Evolutionary conservation across 1,140 invertebrate species (phyloP), one percentile per base, ranked within the genome.

Genomic region (Drosophila ohnishii): DNA sequence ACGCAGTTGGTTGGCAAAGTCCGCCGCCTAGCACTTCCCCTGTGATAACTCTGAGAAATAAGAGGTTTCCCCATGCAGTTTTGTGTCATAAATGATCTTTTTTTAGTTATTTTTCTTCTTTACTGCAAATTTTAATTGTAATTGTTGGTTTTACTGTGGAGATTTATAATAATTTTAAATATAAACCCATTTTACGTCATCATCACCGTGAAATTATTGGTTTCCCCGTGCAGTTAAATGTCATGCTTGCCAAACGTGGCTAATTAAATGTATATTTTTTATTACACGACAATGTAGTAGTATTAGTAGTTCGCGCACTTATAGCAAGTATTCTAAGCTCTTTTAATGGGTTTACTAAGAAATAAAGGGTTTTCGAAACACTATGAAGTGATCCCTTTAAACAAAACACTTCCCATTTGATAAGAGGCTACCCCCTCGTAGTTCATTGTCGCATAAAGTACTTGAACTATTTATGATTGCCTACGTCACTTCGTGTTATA

Each of bases 41-140:
- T 16, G 16, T 25, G 61, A 63, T 63, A 61, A 22, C 37, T 35
- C 16, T 11, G 4, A 60, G 28, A 63, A 61, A 22, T 61, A 25
- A 42, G 61, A 61, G 56, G 37, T 42, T 63, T 42, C 56, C 61
- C 56, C 55, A 63, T 30, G 35, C 13, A 19, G 10, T n/a, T 51
- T 19, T 14, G 1, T 7, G 28, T 47, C 19, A 60, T 50, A 47
- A 37, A 35, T 35, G 51, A 19, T 19, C 13, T 10, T 4, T 3
- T 16, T 13, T 14, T 16, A 35, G 30, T 14, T 19, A 9, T 34
- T 13, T 22, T 13, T n/a, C 2, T 10, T 10, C n/a, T 30, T 48
- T 48, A 28, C 0, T 9, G n/a, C 25, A 19, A 34, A 3, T 34
- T 1, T 7, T 19, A 19, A 34, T 51, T 13, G 5, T 35, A 9